phyloP scores from a whole-genome alignment of 1,140 invertebrate genomes.

The Trinorchestia longiramus region DNA sequence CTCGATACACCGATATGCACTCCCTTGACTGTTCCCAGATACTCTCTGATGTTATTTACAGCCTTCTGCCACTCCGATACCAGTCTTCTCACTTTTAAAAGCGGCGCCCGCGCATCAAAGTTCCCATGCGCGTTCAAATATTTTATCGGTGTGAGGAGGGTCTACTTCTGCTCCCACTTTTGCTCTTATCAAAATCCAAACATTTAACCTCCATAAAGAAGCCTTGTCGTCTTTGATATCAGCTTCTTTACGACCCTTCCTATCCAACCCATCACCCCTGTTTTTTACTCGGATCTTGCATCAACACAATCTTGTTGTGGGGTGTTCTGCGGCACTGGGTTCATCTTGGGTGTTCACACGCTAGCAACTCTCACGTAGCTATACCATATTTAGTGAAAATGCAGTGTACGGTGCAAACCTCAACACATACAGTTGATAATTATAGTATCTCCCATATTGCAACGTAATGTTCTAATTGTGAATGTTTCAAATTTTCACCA shows the following conservation, averaged over 20 bases:
- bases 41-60: constrained; percentile 1
- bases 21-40: not conserved
- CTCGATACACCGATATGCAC: not conserved
- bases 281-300: not conserved
- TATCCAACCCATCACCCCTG: constrained; percentile 5
- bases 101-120: not conserved
- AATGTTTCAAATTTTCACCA: not conserved
- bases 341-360: not conserved
- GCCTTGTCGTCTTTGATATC: constrained; percentile 43
- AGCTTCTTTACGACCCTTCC: constrained; percentile 29
- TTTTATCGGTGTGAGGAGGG: constrained; percentile 7
- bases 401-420: not conserved
- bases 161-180: constrained; percentile 14
- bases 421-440: not conserved
- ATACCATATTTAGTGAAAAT: not conserved
- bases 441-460: not conserved
- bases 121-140: constrained; percentile 20
- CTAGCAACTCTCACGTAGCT: not conserved
- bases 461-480: not conserved
- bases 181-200: constrained; percentile 50
- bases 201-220: constrained; percentile 54
- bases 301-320: not conserved
- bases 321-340: not conserved
- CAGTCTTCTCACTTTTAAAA: constrained; percentile 6
- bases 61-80: not conserved